Evolutionary conservation across 2,113 vertebrate genomes (phyloP).

Genomic region (Rhinoptilus africanus): DNA sequence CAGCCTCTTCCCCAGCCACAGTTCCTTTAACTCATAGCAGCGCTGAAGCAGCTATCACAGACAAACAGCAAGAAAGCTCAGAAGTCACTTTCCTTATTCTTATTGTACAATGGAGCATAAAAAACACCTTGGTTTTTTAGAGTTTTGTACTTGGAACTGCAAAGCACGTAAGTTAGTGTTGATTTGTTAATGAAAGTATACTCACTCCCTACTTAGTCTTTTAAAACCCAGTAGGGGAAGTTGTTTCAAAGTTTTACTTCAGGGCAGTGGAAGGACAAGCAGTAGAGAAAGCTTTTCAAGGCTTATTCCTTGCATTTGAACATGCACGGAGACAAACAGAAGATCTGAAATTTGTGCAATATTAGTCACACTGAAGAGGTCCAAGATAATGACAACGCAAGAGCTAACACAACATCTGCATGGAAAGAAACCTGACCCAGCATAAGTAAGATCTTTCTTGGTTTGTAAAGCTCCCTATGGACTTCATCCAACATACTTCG

Average conservation of each 20-base stretch:
- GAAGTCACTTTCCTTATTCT: background rate
- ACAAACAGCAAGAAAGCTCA: background rate
- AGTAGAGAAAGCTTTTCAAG: background rate
- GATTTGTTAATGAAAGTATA: background rate
- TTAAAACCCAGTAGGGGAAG: background rate
- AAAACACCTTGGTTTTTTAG: background rate
- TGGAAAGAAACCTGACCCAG: conserved; percentile 39
- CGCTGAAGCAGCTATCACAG: background rate
- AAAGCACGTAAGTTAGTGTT: background rate
- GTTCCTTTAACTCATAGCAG: background rate
- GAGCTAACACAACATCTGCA: conserved; percentile 15
- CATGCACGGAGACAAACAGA: background rate
- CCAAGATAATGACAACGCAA: conserved; percentile 29
- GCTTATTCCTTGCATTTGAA: background rate
- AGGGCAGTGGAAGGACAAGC: background rate
- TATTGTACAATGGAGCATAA: background rate
- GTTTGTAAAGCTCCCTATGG: conserved; percentile 21
- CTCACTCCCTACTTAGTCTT: background rate
- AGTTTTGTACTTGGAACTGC: background rate
- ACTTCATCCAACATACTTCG: background rate
- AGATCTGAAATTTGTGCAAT: background rate
- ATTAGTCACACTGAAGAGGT: conserved; percentile 20
- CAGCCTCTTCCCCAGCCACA: background rate
- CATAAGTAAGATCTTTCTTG: background rate
- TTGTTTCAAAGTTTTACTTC: background rate